phyloP scores from a whole-genome alignment of 2,113 vertebrate genomes.

The Scytalopus superciliaris region DNA sequence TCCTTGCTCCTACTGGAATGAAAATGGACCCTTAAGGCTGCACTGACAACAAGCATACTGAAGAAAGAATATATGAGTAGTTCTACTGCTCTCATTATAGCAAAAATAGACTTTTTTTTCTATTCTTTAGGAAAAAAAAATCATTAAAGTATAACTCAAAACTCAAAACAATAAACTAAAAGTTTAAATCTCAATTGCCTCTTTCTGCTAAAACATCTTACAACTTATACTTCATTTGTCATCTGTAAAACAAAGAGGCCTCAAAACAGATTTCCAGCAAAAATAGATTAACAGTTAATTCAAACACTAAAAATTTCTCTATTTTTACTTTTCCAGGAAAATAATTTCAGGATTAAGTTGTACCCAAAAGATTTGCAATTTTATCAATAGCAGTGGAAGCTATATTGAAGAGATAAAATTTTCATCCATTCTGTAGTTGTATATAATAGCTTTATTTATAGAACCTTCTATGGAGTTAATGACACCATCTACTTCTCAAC shows the following conservation, averaged over 20 bases:
- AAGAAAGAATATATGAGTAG: not conserved
- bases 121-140: not conserved
- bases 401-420: not conserved
- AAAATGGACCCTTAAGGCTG: not conserved
- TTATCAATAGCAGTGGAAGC: not conserved
- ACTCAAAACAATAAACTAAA: not conserved
- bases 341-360: not conserved
- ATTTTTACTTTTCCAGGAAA: conserved; percentile 3
- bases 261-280: not conserved
- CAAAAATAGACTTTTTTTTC: not conserved
- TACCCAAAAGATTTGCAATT: not conserved
- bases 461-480: not conserved
- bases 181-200: not conserved
- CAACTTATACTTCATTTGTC: not conserved
- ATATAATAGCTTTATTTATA: not conserved
- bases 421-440: not conserved
- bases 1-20: not conserved
- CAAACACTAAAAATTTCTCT: not conserved
- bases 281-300: conserved; percentile 17
- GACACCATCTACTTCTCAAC: not conserved
- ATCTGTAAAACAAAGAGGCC: not conserved
- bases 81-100: not conserved
- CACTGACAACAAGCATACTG: not conserved
- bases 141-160: not conserved
- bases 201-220: not conserved